Evolutionary conservation across 2,113 vertebrate genomes (phyloP).

Genomic region (Nothobranchius furzeri): DNA sequence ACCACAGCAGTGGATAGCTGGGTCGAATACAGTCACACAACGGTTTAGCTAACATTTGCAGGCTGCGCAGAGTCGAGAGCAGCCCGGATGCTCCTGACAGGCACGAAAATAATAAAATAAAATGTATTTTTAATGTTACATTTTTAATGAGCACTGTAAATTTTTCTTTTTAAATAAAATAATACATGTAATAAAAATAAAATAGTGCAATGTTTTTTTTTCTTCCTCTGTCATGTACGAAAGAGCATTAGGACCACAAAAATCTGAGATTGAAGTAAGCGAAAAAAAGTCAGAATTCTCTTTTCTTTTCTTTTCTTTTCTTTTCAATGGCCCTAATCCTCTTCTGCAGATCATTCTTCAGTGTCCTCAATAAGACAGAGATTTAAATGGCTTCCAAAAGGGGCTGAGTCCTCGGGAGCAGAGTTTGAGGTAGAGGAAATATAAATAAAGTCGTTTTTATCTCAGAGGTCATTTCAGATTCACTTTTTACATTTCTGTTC

Average conservation of each 20-base stretch:
- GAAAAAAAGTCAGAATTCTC: too few species aligned
- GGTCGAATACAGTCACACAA: constrained; percentile 6
- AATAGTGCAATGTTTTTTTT: too few species aligned
- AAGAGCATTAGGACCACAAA: too few species aligned
- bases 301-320: too few species aligned
- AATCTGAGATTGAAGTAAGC: too few species aligned
- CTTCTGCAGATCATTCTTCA: constrained; percentile 53
- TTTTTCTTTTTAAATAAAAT: too few species aligned
- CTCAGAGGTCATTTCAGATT: neutral
- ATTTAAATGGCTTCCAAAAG: constrained; percentile 73
- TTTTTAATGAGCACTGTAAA: too few species aligned
- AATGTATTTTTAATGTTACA: neutral
- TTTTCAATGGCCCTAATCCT: too few species aligned
- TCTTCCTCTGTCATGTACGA: too few species aligned
- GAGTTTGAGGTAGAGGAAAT: constrained; percentile 55
- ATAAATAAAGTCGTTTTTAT: neutral
- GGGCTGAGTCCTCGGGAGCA: constrained; percentile 84
- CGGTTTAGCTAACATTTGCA: constrained; percentile 22
- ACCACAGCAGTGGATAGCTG: constrained; percentile 8
- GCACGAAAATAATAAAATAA: neutral
- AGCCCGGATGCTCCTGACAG: neutral
- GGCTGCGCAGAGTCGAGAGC: neutral
- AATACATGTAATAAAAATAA: too few species aligned
- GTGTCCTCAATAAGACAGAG: constrained; percentile 83
- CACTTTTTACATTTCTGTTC: neutral